Conservation (phyloP, 2,113 vertebrate genomes). For the Pomatorhinus ruficollis region DNA sequence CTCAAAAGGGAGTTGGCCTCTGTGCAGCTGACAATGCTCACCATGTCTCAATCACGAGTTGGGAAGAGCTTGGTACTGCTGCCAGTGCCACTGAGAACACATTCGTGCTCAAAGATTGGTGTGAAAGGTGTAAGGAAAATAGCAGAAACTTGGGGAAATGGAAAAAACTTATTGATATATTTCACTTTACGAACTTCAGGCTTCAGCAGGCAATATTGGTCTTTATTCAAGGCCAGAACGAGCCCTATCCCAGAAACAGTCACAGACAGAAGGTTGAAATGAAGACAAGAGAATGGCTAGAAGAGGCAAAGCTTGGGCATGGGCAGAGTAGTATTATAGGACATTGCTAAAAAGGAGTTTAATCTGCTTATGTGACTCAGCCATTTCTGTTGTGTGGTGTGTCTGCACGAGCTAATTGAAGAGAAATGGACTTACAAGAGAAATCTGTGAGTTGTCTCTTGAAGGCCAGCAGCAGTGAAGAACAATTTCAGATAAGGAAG, state of each 20-base stretch:
- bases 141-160: background rate
- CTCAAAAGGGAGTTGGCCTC: background rate
- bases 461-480: background rate
- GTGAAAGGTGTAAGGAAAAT: background rate
- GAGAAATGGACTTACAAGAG: background rate
- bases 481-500: conserved; percentile 9
- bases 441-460: background rate
- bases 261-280: background rate
- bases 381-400: background rate
- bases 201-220: background rate
- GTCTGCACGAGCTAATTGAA: background rate
- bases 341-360: background rate
- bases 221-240: background rate
- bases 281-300: background rate
- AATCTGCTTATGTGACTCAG: background rate
- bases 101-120: background rate
- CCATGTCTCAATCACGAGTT: fast-evolving
- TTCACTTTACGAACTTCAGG: background rate
- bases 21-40: background rate
- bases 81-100: background rate
- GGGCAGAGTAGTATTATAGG: background rate
- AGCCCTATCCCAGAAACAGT: background rate
- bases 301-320: background rate
- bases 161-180: background rate
- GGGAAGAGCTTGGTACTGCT: background rate